Percentiles rank a stretch among this genome's conserved stretches.
phyloP scores from a whole-genome alignment of 2,888 invertebrate species.

The Oasisia sp. region DNA sequence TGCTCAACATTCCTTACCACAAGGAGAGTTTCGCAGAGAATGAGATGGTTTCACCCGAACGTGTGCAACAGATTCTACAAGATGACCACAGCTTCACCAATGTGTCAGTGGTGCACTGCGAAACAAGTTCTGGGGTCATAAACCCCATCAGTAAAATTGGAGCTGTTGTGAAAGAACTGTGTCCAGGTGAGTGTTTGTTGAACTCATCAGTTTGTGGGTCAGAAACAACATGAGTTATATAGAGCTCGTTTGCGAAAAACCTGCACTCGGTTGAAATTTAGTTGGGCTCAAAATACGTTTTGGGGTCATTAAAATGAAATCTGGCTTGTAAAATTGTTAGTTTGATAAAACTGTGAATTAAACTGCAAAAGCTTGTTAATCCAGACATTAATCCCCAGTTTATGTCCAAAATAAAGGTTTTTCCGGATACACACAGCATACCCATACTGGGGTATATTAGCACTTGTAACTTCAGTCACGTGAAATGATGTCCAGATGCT shows the following conservation, averaged over 20 bases:
- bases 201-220: slow-evolving; percentile 65
- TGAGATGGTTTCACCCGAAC: slow-evolving; percentile 50
- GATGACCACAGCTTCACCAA: slow-evolving; percentile 56
- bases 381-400: too few species aligned
- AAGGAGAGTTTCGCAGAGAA: slow-evolving; percentile 63
- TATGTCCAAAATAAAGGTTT: too few species aligned
- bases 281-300: slow-evolving; percentile 63
- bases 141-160: slow-evolving; percentile 67
- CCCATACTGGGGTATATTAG: too few species aligned
- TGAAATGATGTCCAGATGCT: too few species aligned
- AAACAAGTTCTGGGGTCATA: slow-evolving; percentile 68
- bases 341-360: too few species aligned
- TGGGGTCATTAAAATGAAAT: slow-evolving; percentile 65
- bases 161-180: slow-evolving; percentile 54
- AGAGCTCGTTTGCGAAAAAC: slow-evolving; percentile 59
- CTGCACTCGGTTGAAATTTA: slow-evolving; percentile 50
- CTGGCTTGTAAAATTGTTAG: not conserved
- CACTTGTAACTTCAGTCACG: too few species aligned
- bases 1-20: slow-evolving; percentile 56
- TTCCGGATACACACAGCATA: too few species aligned
- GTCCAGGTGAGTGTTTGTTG: slow-evolving; percentile 48
- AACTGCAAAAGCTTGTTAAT: too few species aligned
- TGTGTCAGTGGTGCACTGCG: slow-evolving; percentile 68
- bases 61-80: slow-evolving; percentile 51
- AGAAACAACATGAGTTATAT: slow-evolving; percentile 66